A percentile compares a stretch with the other conserved stretches of the same genome.
Evolutionary conservation across 2,888 invertebrate genomes (phyloP).

Genomic region (Hoplodrina blanda): DNA sequence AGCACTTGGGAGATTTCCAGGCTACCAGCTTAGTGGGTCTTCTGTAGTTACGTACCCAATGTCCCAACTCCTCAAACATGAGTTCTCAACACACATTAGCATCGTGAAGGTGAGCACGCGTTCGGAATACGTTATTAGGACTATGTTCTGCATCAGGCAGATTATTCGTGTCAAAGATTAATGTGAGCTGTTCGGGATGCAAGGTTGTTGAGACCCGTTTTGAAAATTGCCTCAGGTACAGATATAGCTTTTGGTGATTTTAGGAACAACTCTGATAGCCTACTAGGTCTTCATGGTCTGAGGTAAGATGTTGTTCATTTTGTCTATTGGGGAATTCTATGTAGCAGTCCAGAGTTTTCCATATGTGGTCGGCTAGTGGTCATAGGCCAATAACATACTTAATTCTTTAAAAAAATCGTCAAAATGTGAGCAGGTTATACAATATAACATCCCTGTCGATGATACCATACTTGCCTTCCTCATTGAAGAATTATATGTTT

Average conservation of each 20-base stretch:
- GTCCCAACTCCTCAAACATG: constrained; percentile 13
- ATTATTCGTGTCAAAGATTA: constrained; percentile 24
- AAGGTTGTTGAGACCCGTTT: neutral
- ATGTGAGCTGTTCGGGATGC: neutral
- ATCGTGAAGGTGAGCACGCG: constrained; percentile 33
- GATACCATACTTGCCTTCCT: too few relatives aligned
- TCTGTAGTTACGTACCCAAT: neutral
- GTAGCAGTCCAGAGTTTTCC: too few relatives aligned
- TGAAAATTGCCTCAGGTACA: neutral
- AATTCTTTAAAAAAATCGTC: neutral
- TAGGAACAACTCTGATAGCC: too few relatives aligned
- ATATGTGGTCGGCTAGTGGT: too few relatives aligned
- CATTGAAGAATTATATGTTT: neutral
- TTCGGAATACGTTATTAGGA: constrained; percentile 36
- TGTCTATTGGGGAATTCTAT: too few relatives aligned
- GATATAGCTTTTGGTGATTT: too few relatives aligned
- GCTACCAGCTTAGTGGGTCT: neutral
- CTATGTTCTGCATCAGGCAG: constrained; percentile 25
- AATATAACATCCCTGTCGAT: neutral
- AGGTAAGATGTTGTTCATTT: too few relatives aligned
- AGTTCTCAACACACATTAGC: constrained; percentile 52
- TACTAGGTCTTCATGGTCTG: too few relatives aligned
- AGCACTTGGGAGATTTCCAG: too few relatives aligned
- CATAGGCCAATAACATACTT: too few relatives aligned
- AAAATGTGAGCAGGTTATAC: neutral